Base-by-base conservation (phyloP, 1,140 invertebrate species). In the Chrysomallon squamiferum region DNA sequence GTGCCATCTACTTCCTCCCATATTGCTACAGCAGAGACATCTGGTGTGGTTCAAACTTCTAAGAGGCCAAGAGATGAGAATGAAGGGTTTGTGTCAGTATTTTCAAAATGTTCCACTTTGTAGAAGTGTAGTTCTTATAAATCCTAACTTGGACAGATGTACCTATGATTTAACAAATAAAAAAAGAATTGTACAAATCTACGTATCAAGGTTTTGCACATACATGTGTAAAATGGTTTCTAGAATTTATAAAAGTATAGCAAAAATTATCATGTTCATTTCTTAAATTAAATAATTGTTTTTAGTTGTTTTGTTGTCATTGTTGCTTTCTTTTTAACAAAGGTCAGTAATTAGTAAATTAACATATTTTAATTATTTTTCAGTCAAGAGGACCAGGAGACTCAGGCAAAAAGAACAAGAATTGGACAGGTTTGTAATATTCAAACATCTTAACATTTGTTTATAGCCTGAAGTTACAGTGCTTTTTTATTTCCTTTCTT, bases 381-480 rank as follows among this genome's bases (percentile, higher is more conserved):
- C 56, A 65, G 63, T 32, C 41, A 45, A 22, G 63, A 65, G 56
- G 73, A 75, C 20, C 15, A 59, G 29, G 59, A 66, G 22, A 68
- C 38, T 59, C 68, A 67, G 59, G 65, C 60, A 54, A 62, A 49
- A 18, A 38, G 58, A 43, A 59, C 58, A 38, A 59, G 58, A 43
- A 59, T 35, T 29, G 35, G 35, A 20, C 50, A 54, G 50, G 50
- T 54, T 54, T 54, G 50, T 54, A 2, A 9, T 27, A 11, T 54
- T 47, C n/a, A 47, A 22, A 47, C 45, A 47, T 1, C n/a, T 47
- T 47, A n/a, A n/a, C n/a, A n/a, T n/a, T n/a, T n/a, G n/a, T n/a
- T n/a, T n/a, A n/a, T n/a, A n/a, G n/a, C n/a, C n/a, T n/a, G n/a
- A n/a, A n/a, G n/a, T n/a, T n/a, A n/a, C 35, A 38, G 35, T 38